Base-by-base conservation (phyloP, 2,113 vertebrate genomes). In the Pelobates fuscus region DNA sequence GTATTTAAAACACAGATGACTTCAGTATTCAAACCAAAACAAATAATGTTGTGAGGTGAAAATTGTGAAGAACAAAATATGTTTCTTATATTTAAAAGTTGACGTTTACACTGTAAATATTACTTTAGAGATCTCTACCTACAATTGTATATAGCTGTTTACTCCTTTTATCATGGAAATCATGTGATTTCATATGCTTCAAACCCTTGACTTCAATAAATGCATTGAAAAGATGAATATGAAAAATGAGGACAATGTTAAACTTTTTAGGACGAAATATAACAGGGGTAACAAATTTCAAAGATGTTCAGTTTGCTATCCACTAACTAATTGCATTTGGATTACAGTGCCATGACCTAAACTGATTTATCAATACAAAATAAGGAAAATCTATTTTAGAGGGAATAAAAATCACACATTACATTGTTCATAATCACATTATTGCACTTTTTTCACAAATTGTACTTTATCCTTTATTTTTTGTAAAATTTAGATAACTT, bases 91-190 rank as follows among this genome's bases (percentile, higher is more conserved):
- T 61, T 68, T 52, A 88, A 92, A 85, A 88, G 82, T 94, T 87
- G 90, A 91, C 92, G 88, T 93, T 95, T 94, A 94, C 90, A 92
- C 84, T 95, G 93, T 94, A 95, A 92, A 95, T 94, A 91, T 87
- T 89, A 86, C 84, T 85, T 86, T 81, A 85, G 84, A 89, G 82
- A 84, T 88, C 85, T 85, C 83, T 84, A 79, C 77, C 80, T 87
- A 84, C 88, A 88, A 76, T 85, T 92, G 85, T 88, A 90, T 86
- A 89, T 86, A 91, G 79, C 80, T 83, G 81, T 87, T 84, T 87
- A 86, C 82, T 81, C 29, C 55, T 85, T 83, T 79, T 85, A 85
- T 88, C 81, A 81, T 81, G 61, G 83, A 72, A 82, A 78, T 81
- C 81, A 78, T 85, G 81, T 90, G 80, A 88, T 87, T 85, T 84